These are phyloP conservation scores for Enteromius unitaeniatus DNA, from an alignment of 2,797 vertebrate species.

Conservation along the genomic window DNA sequence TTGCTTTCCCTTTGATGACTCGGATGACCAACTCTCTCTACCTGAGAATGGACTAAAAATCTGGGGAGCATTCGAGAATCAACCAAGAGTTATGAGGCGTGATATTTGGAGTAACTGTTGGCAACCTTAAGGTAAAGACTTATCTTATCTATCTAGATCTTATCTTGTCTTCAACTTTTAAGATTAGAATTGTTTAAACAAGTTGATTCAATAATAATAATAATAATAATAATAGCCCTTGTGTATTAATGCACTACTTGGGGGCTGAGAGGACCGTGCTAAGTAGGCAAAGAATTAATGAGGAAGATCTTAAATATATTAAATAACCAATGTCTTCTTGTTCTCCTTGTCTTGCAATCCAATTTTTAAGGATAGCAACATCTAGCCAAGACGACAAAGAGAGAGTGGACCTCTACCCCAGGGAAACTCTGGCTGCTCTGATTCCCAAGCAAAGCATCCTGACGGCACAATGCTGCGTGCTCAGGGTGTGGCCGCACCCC, in stretches of 20 bases:
- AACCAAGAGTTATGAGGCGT: neutral
- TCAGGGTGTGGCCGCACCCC: slow-evolving; percentile 62
- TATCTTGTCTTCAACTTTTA: neutral
- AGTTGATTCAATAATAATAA: slow-evolving; percentile 12
- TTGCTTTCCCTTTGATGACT: slow-evolving; percentile 5
- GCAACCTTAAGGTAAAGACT: slow-evolving; percentile 47
- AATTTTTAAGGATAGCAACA: neutral
- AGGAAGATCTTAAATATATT: neutral
- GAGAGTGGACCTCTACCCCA: slow-evolving; percentile 24
- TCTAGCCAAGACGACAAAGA: neutral
- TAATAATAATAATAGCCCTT: neutral
- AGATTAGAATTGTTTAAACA: neutral
- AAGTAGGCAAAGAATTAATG: neutral
- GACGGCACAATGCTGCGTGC: slow-evolving; percentile 66
- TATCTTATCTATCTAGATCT: too few species aligned
- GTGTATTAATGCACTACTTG: neutral
- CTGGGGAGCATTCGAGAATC: neutral
- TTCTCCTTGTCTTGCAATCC: slow-evolving; percentile 4
- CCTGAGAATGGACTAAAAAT: slow-evolving; percentile 25
- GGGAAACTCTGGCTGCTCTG: slow-evolving; percentile 58
- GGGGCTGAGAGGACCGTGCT: neutral
- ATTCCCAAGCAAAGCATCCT: slow-evolving; percentile 55
- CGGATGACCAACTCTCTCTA: slow-evolving; percentile 13
- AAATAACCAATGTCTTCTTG: neutral
- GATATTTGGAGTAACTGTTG: slow-evolving; percentile 14